phyloP scores from a whole-genome alignment of 2,113 vertebrate genomes.

The Hypocryptadius cinnamomeus region DNA sequence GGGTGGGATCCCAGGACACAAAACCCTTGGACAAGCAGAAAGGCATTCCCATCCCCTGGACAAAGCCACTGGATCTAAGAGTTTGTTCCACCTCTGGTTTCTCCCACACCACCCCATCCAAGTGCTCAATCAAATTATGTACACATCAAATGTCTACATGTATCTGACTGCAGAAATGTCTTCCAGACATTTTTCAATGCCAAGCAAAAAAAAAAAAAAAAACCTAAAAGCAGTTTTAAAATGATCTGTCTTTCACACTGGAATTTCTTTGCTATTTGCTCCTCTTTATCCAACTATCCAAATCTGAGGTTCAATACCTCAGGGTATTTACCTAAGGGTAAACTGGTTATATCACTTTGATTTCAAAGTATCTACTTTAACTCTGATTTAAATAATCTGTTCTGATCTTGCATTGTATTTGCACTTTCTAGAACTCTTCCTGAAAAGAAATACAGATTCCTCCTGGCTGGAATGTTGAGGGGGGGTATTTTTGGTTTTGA shows the following conservation, averaged over 20 bases:
- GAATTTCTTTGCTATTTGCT: not conserved
- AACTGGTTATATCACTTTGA: not conserved
- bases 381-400: not conserved
- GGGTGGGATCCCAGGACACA: not conserved
- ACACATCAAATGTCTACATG: rapidly evolving
- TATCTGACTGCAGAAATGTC: not conserved
- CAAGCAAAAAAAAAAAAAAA: not conserved
- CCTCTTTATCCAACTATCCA: not conserved
- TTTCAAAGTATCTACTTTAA: not conserved
- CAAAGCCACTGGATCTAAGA: not conserved
- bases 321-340: not conserved
- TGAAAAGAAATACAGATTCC: not conserved
- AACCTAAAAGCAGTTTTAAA: not conserved
- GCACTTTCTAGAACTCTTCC: not conserved
- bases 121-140: too few species aligned
- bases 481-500: not conserved
- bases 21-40: not conserved
- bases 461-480: not conserved
- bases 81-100: not conserved
- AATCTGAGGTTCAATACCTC: not conserved
- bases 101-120: not conserved
- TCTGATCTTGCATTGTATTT: not conserved
- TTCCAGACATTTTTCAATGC: not conserved
- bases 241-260: not conserved
- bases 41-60: not conserved